These are phyloP conservation scores for Lordiphosa stackelbergi DNA, from an alignment of 1,140 invertebrate species.

Conservation along the genomic window DNA sequence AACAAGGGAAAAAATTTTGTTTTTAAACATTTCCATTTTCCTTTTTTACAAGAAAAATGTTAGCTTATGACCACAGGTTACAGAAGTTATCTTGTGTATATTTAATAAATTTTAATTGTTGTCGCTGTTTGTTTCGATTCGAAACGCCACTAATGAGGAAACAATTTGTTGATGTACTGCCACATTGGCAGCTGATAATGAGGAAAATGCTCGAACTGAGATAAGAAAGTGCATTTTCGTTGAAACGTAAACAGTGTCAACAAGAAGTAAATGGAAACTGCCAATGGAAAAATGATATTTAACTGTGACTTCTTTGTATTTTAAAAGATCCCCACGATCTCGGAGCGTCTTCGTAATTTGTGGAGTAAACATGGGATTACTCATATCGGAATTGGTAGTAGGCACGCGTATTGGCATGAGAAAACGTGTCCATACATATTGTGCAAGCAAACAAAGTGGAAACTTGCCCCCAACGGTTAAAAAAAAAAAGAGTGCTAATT, in stretches of 20 bases:
- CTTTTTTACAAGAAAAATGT: too few species aligned
- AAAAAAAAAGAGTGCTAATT: slow-evolving; percentile 47
- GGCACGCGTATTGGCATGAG: slow-evolving; percentile 53
- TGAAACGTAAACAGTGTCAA: background rate
- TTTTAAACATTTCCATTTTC: too few species aligned
- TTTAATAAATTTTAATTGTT: too few species aligned
- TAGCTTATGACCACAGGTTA: too few species aligned
- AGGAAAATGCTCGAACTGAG: slow-evolving; percentile 13
- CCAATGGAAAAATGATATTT: background rate
- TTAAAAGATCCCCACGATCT: too few species aligned
- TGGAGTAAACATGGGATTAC: slow-evolving; percentile 1
- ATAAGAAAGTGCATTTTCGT: slow-evolving; percentile 3
- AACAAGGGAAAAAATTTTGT: too few species aligned
- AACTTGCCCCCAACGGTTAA: background rate
- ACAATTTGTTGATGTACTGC: slow-evolving; percentile 43
- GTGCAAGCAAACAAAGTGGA: slow-evolving; percentile 25
- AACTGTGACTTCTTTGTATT: background rate
- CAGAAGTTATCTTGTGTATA: too few species aligned
- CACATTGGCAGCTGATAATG: slow-evolving; percentile 28
- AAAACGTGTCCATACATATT: slow-evolving; percentile 54
- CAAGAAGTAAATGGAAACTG: background rate
- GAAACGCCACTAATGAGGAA: slow-evolving; percentile 47
- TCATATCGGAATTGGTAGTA: slow-evolving; percentile 12
- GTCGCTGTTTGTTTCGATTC: slow-evolving; percentile 12
- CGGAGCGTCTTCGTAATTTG: too few species aligned